Evolutionary conservation across 2,113 vertebrate species (phyloP).

Genomic region (Pachypanchax playfairii): DNA sequence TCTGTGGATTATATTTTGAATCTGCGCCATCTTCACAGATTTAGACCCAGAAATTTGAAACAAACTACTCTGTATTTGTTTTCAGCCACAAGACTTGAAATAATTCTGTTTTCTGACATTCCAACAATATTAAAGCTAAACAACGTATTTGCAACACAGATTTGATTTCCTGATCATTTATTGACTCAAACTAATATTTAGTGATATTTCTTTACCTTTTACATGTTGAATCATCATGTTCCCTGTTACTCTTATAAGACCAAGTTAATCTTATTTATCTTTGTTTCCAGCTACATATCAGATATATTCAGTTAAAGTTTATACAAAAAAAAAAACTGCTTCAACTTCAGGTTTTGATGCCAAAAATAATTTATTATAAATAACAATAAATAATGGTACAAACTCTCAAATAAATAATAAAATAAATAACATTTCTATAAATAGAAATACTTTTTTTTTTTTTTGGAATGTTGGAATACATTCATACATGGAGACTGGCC

Average conservation of each 20-base stretch:
- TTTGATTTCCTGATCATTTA: not conserved
- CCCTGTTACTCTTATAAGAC: no score
- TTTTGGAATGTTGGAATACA: conserved; percentile 33
- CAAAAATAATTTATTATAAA: conserved; percentile 57
- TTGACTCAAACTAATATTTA: conserved; percentile 19
- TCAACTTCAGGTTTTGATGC: conserved; percentile 7
- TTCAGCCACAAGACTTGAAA: not conserved
- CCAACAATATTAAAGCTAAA: conserved; percentile 13
- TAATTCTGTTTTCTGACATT: not conserved
- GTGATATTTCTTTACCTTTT: no score
- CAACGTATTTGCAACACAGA: not conserved
- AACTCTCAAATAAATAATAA: conserved; percentile 57
- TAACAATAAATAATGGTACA: conserved; percentile 64
- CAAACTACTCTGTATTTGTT: conserved; percentile 9
- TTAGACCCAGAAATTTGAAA: not conserved
- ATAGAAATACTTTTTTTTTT: not conserved
- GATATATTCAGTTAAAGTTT: not conserved
- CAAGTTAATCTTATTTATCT: no score
- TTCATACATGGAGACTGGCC: conserved; percentile 31
- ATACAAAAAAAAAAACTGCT: not conserved
- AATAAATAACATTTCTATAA: conserved; percentile 62
- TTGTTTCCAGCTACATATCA: no score
- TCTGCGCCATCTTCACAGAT: not conserved
- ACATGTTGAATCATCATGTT: no score
- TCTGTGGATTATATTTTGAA: not conserved